phyloP scores from a whole-genome alignment of 1,140 invertebrate genomes.

The Chlorops oryzae region DNA sequence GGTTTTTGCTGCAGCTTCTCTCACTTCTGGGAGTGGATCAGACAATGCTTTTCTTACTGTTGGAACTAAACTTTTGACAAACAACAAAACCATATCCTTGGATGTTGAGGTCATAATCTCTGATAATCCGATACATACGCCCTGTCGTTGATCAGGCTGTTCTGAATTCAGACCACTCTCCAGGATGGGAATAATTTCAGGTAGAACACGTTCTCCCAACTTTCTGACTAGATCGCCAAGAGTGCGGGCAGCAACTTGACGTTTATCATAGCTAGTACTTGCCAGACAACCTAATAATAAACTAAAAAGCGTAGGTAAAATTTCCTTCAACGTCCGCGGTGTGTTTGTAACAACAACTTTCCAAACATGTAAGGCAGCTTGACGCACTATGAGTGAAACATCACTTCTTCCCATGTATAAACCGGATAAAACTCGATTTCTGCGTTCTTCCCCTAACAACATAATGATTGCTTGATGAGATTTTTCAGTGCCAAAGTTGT shows the following conservation, averaged over 20 bases:
- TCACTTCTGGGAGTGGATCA: conserved; percentile 87
- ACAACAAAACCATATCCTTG: conserved; percentile 87
- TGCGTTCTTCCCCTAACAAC: conserved; percentile 77
- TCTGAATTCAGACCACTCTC: conserved; percentile 88
- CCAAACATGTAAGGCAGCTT: conserved; percentile 96
- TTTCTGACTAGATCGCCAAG: conserved; percentile 96
- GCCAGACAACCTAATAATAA: conserved; percentile 88
- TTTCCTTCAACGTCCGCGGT: conserved; percentile 92
- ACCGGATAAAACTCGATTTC: conserved; percentile 90
- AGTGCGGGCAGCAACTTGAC: conserved; percentile 91
- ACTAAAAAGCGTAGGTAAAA: conserved; percentile 89
- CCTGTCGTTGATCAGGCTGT: conserved; percentile 87
- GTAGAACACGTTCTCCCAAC: conserved; percentile 93
- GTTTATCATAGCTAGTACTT: conserved; percentile 91
- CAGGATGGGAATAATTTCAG: conserved; percentile 96
- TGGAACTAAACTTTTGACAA: conserved; percentile 95
- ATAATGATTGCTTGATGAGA: conserved; percentile 87
- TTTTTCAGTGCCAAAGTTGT: conserved; percentile 97
- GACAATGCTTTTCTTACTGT: conserved; percentile 89
- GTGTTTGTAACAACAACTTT: conserved; percentile 97
- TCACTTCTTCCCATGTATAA: conserved; percentile 97
- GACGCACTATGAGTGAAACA: conserved; percentile 91
- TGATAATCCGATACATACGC: conserved; percentile 95
- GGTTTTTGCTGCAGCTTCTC: conserved; percentile 90
- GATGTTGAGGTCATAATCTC: conserved; percentile 98